These are phyloP conservation scores for Penaeus vannamei DNA, from an alignment of 1,140 invertebrate species.

Conservation along the genomic window DNA sequence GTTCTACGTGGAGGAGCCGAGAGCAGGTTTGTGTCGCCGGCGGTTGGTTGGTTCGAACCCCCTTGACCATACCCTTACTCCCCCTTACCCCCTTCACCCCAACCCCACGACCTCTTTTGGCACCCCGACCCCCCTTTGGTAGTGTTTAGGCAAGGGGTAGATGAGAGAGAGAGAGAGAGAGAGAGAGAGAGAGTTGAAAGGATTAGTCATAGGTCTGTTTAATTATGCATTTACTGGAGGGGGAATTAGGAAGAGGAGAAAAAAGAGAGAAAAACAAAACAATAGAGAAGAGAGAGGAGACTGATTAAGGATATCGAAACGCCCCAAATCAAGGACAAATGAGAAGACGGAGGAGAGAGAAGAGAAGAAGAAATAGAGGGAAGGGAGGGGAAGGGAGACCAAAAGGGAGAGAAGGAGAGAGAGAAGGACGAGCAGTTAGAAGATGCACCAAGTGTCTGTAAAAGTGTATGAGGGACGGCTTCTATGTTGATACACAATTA, in stretches of 20 bases:
- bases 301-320: neutral
- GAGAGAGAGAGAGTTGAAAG: too few species aligned
- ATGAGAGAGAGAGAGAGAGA: too few species aligned
- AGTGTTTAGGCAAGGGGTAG: too few species aligned
- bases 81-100: neutral
- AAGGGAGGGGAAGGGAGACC: neutral
- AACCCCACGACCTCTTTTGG: neutral
- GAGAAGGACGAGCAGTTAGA: neutral
- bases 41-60: neutral
- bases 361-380: neutral
- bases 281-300: too few species aligned
- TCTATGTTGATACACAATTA: slow-evolving; percentile 46
- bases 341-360: neutral
- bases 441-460: neutral
- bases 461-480: neutral
- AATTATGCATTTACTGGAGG: too few species aligned
- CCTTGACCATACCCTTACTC: neutral
- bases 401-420: neutral
- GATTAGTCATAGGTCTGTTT: too few species aligned
- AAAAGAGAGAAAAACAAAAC: too few species aligned
- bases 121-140: neutral
- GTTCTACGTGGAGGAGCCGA: slow-evolving; percentile 81
- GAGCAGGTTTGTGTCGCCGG: slow-evolving; percentile 73
- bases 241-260: too few species aligned
- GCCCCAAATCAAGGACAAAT: neutral